phyloP scores from a whole-genome alignment of 2,797 vertebrate species.

The Poeciliopsis infans region DNA sequence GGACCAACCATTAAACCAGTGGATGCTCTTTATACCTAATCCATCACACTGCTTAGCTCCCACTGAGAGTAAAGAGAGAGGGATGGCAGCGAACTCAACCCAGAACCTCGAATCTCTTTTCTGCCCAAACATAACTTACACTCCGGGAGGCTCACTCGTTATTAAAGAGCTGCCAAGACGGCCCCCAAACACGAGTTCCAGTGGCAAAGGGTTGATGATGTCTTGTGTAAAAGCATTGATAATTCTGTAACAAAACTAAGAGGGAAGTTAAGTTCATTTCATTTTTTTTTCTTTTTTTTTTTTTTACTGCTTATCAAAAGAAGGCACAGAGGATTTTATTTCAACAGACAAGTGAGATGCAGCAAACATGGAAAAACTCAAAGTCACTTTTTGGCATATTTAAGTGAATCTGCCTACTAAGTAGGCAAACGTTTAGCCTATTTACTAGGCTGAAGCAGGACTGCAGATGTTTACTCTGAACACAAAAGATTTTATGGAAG shows the following conservation, averaged over 20 bases:
- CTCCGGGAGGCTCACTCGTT: conserved; percentile 60
- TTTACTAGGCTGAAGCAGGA: not conserved
- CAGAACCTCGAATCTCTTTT: conserved; percentile 43
- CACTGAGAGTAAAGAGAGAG: conserved; percentile 62
- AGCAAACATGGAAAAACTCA: not conserved
- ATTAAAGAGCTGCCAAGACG: conserved; percentile 66
- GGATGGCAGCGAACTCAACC: conserved; percentile 54
- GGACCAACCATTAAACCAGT: conserved; percentile 78
- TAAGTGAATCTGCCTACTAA: not conserved
- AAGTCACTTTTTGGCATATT: not conserved
- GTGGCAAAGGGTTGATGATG: conserved; percentile 11
- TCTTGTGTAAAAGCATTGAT: conserved; percentile 20
- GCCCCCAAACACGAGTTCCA: conserved; percentile 23
- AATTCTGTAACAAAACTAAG: conserved; percentile 16
- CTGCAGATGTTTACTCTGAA: not conserved
- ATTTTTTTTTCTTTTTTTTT: not conserved
- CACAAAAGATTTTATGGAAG: conserved; percentile 37
- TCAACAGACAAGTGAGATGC: not conserved
- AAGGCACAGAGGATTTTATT: not conserved
- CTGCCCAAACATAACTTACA: conserved; percentile 57
- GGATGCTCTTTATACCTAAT: conserved; percentile 70
- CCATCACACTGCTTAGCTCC: conserved; percentile 76
- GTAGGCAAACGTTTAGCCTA: no score
- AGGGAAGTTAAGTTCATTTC: not conserved
- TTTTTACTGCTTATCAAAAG: not conserved